A percentile compares a stretch with the other conserved stretches of the same genome.
Conservation (phyloP, 2,797 vertebrate species). For the Phalloptychus januarius region DNA sequence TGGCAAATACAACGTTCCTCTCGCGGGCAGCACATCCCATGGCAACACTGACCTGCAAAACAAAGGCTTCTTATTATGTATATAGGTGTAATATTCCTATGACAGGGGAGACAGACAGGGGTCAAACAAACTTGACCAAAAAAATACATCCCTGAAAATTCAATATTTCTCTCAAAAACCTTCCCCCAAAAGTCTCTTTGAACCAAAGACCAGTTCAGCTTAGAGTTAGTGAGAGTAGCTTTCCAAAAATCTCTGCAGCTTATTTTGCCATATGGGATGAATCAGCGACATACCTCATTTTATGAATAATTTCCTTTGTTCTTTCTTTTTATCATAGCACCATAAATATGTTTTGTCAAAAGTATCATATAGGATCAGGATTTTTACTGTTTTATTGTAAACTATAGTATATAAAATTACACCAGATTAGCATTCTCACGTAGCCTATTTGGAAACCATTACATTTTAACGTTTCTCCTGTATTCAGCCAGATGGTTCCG, state of each 20-base stretch:
- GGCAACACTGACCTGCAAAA: conserved; percentile 88
- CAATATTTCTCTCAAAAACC: conserved; percentile 26
- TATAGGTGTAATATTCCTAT: not conserved
- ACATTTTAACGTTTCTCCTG: conserved; percentile 48
- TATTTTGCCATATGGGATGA: conserved; percentile 58
- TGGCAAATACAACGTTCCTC: conserved; percentile 91
- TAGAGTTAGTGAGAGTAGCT: conserved; percentile 25
- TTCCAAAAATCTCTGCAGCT: conserved; percentile 50
- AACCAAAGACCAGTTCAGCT: conserved; percentile 44
- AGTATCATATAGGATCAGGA: conserved; percentile 6
- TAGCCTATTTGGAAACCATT: conserved; percentile 9
- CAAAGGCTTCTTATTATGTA: conserved; percentile 9
- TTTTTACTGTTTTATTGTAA: not conserved
- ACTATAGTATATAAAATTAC: not conserved
- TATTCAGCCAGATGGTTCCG: conserved; percentile 66
- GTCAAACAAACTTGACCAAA: conserved; percentile 5
- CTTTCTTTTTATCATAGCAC: conserved; percentile 31
- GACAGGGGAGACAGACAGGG: conserved; percentile 2
- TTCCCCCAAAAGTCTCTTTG: conserved; percentile 41
- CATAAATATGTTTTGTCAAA: conserved; percentile 26
- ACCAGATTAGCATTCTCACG: not conserved
- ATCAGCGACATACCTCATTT: conserved; percentile 58
- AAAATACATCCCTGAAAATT: conserved; percentile 21
- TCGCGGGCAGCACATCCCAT: conserved; percentile 90
- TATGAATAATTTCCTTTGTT: conserved; percentile 64